Base-by-base conservation (phyloP, 2,888 invertebrate species). In the Apantesis nais region DNA sequence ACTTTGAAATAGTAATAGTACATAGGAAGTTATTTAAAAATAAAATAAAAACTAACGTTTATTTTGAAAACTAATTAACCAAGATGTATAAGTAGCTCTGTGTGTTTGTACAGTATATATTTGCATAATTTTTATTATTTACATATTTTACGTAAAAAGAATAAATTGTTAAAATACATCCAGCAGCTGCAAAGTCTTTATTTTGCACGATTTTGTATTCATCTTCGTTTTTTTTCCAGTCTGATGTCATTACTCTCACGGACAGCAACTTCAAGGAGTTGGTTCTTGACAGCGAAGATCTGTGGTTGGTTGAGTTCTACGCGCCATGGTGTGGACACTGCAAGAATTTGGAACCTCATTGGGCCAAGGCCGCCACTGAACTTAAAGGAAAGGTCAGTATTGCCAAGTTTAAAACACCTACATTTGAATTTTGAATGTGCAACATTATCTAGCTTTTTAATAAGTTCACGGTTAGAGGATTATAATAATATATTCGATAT, bases 301-400 rank as follows among this genome's bases (percentile, higher is more conserved):
- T 99, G 91, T 99, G 99, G 99, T 93, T 99, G 81, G 99, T 99
- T 2, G 99, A 99, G 93, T 99, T 99, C 96, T 99, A 97, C 92
- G 99, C 99, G 11, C 98, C 98, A 0, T 99, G 99, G 98, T 99
- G 99, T 90, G 99, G 99, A 9, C 99, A 99, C 92, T 99, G 99
- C 94, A 99, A 99, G 95, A 99, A 97, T 89, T 95, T 99, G 68
- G 99, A 98, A 69, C 99, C 99, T 0, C 98, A 99, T 79, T 99
- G 99, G 99, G 98, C 98, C 19, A 97, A 97, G 87, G 99, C 99
- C 2, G 99, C 99, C 29, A 95, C 97, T 8, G 97, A 99, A 89
- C 96, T 99, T 31, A 99, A 99, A 94, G 99, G 99, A 85, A 99
- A 99, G 96, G 98, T 97, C 78, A 82, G 86, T 82, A 62, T 25